phyloP scores from a whole-genome alignment of 2,888 invertebrate genomes.

The Pseudococcus jackbeardsleyi region DNA sequence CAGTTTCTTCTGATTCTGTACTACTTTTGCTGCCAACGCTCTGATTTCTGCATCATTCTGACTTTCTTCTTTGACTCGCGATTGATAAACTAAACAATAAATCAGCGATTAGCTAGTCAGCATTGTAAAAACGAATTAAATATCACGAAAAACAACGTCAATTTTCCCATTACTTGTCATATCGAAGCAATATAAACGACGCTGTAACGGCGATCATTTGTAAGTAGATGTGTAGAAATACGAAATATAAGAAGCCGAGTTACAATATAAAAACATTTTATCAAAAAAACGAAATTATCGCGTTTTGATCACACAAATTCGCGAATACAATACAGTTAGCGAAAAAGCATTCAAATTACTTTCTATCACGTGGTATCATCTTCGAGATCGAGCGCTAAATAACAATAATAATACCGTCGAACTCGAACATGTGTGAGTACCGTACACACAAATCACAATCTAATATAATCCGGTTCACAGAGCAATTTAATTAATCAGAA shows the following conservation, averaged over 20 bases:
- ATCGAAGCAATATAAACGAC: constrained; percentile 18
- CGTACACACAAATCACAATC: neutral
- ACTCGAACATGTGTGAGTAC: neutral
- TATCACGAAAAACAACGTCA: neutral
- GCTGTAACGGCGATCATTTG: constrained; percentile 27
- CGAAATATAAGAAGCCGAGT: neutral
- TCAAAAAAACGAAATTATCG: no score
- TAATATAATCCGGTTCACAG: neutral
- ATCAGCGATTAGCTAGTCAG: neutral
- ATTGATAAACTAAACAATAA: constrained; percentile 13
- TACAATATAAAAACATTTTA: no score
- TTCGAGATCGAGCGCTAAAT: constrained; percentile 9
- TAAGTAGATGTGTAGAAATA: neutral
- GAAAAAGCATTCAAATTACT: constrained; percentile 48
- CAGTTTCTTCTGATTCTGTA: constrained; percentile 77
- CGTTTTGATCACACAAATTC: neutral
- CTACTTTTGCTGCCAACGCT: constrained; percentile 88
- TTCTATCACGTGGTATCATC: constrained; percentile 58
- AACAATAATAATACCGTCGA: neutral
- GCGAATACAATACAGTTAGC: neutral
- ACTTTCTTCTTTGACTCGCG: constrained; percentile 73
- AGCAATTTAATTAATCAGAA: neutral
- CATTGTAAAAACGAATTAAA: neutral
- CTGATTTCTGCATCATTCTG: constrained; percentile 90
- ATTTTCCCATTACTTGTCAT: constrained; percentile 20